phyloP scores from a whole-genome alignment of 1,140 invertebrate genomes.

The Drosophila parabipectinata region DNA sequence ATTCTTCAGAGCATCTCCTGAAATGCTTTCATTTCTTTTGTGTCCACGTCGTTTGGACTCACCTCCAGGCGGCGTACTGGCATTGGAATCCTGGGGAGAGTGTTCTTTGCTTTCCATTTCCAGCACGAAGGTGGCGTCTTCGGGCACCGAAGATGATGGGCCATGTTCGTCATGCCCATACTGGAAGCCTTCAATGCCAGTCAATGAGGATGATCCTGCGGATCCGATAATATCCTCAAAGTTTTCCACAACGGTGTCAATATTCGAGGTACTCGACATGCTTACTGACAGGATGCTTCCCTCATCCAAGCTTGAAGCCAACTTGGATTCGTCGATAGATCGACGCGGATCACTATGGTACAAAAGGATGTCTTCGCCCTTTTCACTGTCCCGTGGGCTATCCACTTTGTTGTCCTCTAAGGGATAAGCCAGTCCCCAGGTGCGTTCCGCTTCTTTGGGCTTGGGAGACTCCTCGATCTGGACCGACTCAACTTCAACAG shows the following conservation, averaged over 20 bases:
- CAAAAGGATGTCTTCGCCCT: conserved; percentile 70
- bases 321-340: conserved; percentile 81
- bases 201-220: conserved; percentile 83
- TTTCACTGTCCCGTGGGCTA: conserved; percentile 65
- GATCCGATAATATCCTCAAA: conserved; percentile 85
- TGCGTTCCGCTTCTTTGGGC: conserved; percentile 71
- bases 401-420: conserved; percentile 64
- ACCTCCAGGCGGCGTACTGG: conserved; percentile 85
- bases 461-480: conserved; percentile 78
- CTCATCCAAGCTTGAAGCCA: conserved; percentile 86
- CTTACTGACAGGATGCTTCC: conserved; percentile 86
- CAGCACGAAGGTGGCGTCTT: conserved; percentile 70
- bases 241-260: conserved; percentile 86
- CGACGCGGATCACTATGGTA: conserved; percentile 68
- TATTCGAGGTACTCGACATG: conserved; percentile 86
- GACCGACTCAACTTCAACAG: conserved; percentile 13
- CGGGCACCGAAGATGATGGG: conserved; percentile 54
- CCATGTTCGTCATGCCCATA: conserved; percentile 83
- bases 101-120: conserved; percentile 84
- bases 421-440: conserved; percentile 75
- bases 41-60: conserved; percentile 85
- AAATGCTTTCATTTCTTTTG: conserved; percentile 85
- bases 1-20: conserved; percentile 70
- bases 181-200: conserved; percentile 76
- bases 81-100: conserved; percentile 84